Evolutionary conservation across 2,797 vertebrate species (phyloP).

Genomic region (Coluber constrictor): DNA sequence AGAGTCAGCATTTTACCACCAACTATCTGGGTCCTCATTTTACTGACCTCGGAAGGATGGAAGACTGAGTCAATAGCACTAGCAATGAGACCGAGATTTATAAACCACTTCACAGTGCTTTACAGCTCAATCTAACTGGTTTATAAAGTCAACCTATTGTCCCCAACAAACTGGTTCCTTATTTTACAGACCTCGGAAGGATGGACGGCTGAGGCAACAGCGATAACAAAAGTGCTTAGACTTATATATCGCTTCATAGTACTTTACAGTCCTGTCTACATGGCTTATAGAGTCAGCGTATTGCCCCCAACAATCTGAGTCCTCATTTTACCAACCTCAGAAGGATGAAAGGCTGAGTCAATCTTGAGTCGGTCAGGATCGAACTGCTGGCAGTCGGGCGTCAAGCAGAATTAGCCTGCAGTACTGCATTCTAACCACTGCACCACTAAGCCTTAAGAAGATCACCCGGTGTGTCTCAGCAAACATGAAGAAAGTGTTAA

Average conservation of each 20-base stretch:
- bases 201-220: no score
- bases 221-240: no score
- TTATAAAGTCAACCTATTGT: no score
- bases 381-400: neutral
- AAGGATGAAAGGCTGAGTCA: neutral
- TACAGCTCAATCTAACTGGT: no score
- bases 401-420: neutral
- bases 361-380: neutral
- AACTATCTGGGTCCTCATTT: neutral
- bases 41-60: neutral
- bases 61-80: neutral
- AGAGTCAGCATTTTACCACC: neutral
- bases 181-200: no score
- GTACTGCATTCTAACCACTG: neutral
- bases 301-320: neutral
- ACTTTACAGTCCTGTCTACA: no score
- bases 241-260: no score
- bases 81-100: neutral
- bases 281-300: neutral
- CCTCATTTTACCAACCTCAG: neutral
- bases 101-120: no score
- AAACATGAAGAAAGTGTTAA: conserved; percentile 59
- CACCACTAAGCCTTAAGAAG: neutral
- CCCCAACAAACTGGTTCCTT: no score
- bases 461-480: neutral